Base-by-base conservation (phyloP, 2,888 invertebrate species). In the Pyrrhia umbra region DNA sequence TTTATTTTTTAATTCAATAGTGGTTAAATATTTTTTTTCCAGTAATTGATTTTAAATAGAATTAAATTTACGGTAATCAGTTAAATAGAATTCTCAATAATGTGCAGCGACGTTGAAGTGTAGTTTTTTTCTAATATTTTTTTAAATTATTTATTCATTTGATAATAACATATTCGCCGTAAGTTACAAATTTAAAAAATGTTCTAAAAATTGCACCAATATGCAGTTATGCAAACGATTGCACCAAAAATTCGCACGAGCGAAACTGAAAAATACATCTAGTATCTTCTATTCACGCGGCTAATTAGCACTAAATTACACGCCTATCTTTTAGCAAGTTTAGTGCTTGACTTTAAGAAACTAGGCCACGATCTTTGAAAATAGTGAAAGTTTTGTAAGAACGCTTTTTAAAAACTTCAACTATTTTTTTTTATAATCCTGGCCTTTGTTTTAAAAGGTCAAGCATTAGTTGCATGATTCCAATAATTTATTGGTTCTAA, bases 191-290 rank as follows among this genome's bases (percentile, higher is more conserved):
- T 2, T 13, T 13, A n/a, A n/a, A 34, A 30, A 34, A 34, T n/a
- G 4, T 15, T 37, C 8, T 56, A 4, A 47, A 37, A 47, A 0
- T 34, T 30, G 8, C 4, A 18, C 45, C 6, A 4, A 23, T 34
- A 34, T 42, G 27, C 3, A 0, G 9, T 56, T 63, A 45, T 37
- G 55, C 47, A 59, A 62, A 72, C 2, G 0, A 52, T 67, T 60
- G 46, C 67, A 6, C 16, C 18, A n/a, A 46, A 43, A 63, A n/a
- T 43, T 45, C 42, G 6, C 56, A 68, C 56, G 13, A 25, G 13
- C 8, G 18, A 40, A 60, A n/a, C 40, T 37, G 16, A 25, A 30
- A 49, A 54, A 39, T 45, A 23, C 34, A 4, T 8, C 3, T 55
- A 52, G 9, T 43, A 8, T 34, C 18, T 63, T 43, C 2, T 16